Percentiles rank a stretch among this genome's conserved stretches.
Conservation (phyloP, 2,888 invertebrate genomes). For the Axea sp. region DNA sequence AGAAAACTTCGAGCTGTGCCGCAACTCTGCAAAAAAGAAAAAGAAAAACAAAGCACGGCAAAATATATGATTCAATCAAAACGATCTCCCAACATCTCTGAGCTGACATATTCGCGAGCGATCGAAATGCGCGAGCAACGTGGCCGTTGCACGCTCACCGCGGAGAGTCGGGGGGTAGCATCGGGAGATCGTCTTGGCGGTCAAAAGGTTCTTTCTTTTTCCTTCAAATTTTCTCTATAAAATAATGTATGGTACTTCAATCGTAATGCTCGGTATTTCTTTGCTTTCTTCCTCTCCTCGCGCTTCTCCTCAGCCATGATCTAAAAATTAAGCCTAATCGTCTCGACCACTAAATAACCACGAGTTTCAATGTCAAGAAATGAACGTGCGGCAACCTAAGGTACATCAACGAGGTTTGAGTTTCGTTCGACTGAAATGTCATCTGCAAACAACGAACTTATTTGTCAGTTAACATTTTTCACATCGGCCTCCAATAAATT, state of each 20-base stretch:
- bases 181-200: slow-evolving; percentile 58
- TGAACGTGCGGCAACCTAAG: slow-evolving; percentile 3
- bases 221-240: slow-evolving; percentile 23
- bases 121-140: slow-evolving; percentile 7
- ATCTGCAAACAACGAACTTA: slow-evolving; percentile 22
- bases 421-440: slow-evolving; percentile 40
- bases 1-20: slow-evolving; percentile 68
- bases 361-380: slow-evolving; percentile 12
- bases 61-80: slow-evolving; percentile 45
- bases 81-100: slow-evolving; percentile 40
- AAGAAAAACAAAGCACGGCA: slow-evolving; percentile 63
- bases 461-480: slow-evolving; percentile 57
- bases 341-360: slow-evolving; percentile 20
- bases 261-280: too few relatives aligned
- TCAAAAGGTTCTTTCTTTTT: slow-evolving; percentile 12
- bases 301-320: slow-evolving; percentile 73
- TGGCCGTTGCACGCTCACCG: background rate
- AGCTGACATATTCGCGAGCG: background rate
- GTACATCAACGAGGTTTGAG: slow-evolving; percentile 20
- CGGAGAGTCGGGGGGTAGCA: background rate
- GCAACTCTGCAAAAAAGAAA: slow-evolving; percentile 65
- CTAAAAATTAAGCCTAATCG: slow-evolving; percentile 75
- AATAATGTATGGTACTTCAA: too few relatives aligned
- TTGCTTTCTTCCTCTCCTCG: slow-evolving; percentile 47
- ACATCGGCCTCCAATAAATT: slow-evolving; percentile 66